Base-by-base conservation (phyloP, 2,888 invertebrate species). In the Noctua janthina region DNA sequence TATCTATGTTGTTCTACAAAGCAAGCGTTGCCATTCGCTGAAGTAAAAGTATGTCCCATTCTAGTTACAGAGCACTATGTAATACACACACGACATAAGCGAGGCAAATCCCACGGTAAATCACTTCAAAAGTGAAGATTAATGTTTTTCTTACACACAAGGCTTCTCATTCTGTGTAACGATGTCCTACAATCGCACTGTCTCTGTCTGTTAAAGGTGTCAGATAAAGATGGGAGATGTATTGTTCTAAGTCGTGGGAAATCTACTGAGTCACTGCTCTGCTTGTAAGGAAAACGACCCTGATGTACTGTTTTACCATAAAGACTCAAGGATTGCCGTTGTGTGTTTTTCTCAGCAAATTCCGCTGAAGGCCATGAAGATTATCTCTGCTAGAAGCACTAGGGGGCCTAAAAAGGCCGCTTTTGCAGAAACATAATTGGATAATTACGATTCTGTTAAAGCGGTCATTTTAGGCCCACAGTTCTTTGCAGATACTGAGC, bases 201-300 rank as follows among this genome's bases (percentile, higher is more conserved):
- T 91, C 89, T 85, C 87, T 81, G 79, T 91, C 84, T 69, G 23
- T 72, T n/a, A 56, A 46, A 74, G 78, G 76, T 54, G 87, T 81
- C 76, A 76, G 86, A 92, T 67, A 79, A 84, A 85, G 92, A 91
- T 54, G 80, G 77, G 67, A 78, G 81, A 81, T 68, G 84, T 85
- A 94, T 95, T 95, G 94, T 95, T 91, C 71, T 81, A 81, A 84
- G 81, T 86, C 93, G 94, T 95, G 95, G 92, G 95, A 95, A 96
- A 92, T 89, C 84, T 85, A 82, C 89, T 94, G 93, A 95, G 90
- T 95, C 94, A 95, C 89, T 88, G 81, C 87, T 89, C 87, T 85
- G 79, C 43, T 89, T 90, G 91, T 88, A 84, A 88, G 89, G 88
- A 92, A 91, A 89, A 83, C 74, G 84, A 81, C 83, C 79, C 81